phyloP scores from a whole-genome alignment of 2,113 vertebrate species.

The Callipepla squamata region DNA sequence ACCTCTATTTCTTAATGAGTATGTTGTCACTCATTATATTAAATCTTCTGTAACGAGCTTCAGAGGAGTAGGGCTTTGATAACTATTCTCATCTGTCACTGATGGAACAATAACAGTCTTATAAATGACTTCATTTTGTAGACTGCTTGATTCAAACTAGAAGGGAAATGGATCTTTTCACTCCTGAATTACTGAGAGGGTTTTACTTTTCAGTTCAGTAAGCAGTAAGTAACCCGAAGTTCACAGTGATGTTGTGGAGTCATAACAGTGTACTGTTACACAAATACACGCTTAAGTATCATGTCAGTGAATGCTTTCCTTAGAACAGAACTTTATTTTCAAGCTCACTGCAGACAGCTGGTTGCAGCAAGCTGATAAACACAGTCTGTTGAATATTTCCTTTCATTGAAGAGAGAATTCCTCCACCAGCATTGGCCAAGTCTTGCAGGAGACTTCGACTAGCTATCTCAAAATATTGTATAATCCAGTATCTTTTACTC shows the following conservation, averaged over 20 bases:
- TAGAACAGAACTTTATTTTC: not conserved
- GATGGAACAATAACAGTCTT: not conserved
- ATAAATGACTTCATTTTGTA: not conserved
- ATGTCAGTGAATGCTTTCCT: not conserved
- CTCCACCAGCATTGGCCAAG: not conserved
- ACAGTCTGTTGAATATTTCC: not conserved
- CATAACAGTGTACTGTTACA: not conserved
- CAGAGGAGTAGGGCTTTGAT: not conserved
- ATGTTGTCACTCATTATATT: constrained; percentile 28
- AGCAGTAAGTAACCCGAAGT: not conserved
- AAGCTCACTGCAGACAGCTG: not conserved
- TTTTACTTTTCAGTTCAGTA: not conserved
- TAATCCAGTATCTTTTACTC: not conserved
- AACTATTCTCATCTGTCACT: not conserved
- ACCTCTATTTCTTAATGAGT: constrained; percentile 35
- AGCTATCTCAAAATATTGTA: not conserved
- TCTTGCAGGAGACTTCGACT: not conserved
- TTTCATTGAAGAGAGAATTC: not conserved
- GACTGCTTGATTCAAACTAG: not conserved
- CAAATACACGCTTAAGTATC: not conserved
- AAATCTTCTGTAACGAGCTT: constrained; percentile 57
- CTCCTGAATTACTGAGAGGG: not conserved
- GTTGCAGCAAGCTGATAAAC: not conserved
- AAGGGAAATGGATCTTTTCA: constrained; percentile 12
- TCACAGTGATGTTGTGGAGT: not conserved